These are phyloP conservation scores for Drosophila kikkawai DNA, from an alignment of 1,140 invertebrate genomes.

Conservation along the genomic window DNA sequence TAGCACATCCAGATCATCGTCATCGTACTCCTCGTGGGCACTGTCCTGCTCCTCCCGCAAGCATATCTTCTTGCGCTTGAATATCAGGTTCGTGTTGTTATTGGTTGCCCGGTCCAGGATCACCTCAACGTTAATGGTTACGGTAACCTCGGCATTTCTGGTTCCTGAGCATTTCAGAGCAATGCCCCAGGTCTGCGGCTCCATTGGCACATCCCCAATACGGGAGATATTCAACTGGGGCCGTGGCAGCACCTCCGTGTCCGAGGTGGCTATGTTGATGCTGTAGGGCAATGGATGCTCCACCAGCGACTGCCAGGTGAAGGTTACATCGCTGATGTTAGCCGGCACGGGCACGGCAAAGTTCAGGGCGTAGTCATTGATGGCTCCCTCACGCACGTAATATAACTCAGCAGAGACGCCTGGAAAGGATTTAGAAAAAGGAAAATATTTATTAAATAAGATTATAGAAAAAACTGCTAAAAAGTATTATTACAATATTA, in stretches of 20 bases:
- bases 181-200: conserved; percentile 92
- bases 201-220: conserved; percentile 91
- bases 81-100: conserved; percentile 91
- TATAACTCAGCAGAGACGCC: conserved; percentile 94
- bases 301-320: conserved; percentile 93
- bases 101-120: conserved; percentile 88
- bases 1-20: conserved; percentile 59
- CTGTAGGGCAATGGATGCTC: conserved; percentile 92
- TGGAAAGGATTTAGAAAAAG: conserved; percentile 84
- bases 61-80: conserved; percentile 94
- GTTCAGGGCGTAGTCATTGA: conserved; percentile 93
- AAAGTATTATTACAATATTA: not conserved
- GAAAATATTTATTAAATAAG: conserved; percentile 7
- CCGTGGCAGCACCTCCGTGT: conserved; percentile 90
- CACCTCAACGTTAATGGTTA: conserved; percentile 94
- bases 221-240: conserved; percentile 93
- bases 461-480: not conserved
- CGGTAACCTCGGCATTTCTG: conserved; percentile 92
- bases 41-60: conserved; percentile 69
- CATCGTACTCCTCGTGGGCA: conserved; percentile 74
- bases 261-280: conserved; percentile 91
- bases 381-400: conserved; percentile 94
- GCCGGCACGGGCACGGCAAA: conserved; percentile 93
- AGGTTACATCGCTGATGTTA: conserved; percentile 92
- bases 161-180: conserved; percentile 92